Conservation (phyloP, 64 coral and sea anemone genomes). For the Catalaphyllia jardinei region DNA sequence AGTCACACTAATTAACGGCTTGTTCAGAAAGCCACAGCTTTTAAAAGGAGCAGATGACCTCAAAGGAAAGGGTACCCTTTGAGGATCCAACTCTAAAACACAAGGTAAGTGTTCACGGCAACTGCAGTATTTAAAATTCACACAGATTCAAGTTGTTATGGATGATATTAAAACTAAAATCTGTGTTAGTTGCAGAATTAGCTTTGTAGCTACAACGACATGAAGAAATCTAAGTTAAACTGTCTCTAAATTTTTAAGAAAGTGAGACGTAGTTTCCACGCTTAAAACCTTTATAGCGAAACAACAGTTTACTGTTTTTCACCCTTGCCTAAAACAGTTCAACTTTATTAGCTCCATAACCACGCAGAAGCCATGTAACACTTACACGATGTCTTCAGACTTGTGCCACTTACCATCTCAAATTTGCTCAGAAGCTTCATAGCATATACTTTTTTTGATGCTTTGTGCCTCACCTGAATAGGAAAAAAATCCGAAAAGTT, state of each 20-base stretch:
- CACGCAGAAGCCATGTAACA: constrained; percentile 21
- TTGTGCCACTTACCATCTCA: constrained; percentile 86
- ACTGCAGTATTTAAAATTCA: neutral
- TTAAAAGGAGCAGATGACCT: neutral
- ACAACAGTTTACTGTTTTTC: neutral
- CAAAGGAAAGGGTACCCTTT: neutral
- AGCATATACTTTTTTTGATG: constrained; percentile 86
- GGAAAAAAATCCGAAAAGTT: neutral
- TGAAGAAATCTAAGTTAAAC: neutral
- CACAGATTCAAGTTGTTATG: neutral
- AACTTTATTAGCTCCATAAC: neutral
- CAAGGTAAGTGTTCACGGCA: neutral
- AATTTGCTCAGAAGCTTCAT: constrained; percentile 99
- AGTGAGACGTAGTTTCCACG: neutral
- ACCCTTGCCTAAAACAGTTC: neutral
- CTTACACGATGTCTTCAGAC: neutral
- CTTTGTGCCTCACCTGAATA: constrained; percentile 77
- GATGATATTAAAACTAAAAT: neutral
- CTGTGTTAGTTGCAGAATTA: neutral
- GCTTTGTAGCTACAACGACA: neutral
- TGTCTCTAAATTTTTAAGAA: neutral
- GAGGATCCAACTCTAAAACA: neutral
- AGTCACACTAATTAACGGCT: constrained; percentile 1
- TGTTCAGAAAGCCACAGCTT: constrained; percentile 10
- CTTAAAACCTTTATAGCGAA: neutral